Conservation (phyloP, 1,140 invertebrate genomes). For the Ceratina japonica region DNA sequence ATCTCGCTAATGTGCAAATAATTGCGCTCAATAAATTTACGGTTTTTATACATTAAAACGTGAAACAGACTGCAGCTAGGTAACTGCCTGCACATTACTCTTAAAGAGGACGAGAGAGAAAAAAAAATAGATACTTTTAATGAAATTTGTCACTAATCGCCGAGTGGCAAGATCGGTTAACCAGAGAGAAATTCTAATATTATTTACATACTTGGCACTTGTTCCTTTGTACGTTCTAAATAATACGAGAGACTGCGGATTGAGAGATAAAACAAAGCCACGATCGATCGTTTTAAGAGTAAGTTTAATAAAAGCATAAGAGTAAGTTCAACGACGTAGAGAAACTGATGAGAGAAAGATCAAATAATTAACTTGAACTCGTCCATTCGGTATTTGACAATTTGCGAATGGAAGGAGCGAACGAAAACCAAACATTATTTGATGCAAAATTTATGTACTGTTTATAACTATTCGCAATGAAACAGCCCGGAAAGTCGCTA, state of each 20-base stretch:
- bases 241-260: slow-evolving; percentile 53
- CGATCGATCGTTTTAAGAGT: slow-evolving; percentile 23
- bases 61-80: slow-evolving; percentile 72
- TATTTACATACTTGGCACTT: slow-evolving; percentile 52
- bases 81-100: slow-evolving; percentile 71
- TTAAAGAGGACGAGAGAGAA: background rate
- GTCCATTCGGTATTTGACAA: slow-evolving; percentile 36
- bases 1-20: slow-evolving; percentile 72
- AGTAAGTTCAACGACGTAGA: slow-evolving; percentile 46
- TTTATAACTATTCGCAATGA: slow-evolving; percentile 46
- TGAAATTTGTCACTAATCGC: slow-evolving; percentile 62
- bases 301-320: background rate
- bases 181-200: slow-evolving; percentile 57
- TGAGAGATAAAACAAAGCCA: slow-evolving; percentile 37
- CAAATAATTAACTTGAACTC: slow-evolving; percentile 22
- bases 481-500: slow-evolving; percentile 1
- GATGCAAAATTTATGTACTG: slow-evolving; percentile 47
- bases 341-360: slow-evolving; percentile 27
- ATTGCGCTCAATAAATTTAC: slow-evolving; percentile 76
- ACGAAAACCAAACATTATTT: slow-evolving; percentile 44
- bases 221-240: slow-evolving; percentile 58
- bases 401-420: slow-evolving; percentile 2
- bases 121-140: slow-evolving; percentile 57
- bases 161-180: slow-evolving; percentile 40
- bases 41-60: slow-evolving; percentile 75